Percentiles rank a stretch among this genome's conserved stretches.
These are phyloP conservation scores for Lithobates sylvaticus DNA, from an alignment of 2,797 vertebrate genomes.

Conservation along the genomic window DNA sequence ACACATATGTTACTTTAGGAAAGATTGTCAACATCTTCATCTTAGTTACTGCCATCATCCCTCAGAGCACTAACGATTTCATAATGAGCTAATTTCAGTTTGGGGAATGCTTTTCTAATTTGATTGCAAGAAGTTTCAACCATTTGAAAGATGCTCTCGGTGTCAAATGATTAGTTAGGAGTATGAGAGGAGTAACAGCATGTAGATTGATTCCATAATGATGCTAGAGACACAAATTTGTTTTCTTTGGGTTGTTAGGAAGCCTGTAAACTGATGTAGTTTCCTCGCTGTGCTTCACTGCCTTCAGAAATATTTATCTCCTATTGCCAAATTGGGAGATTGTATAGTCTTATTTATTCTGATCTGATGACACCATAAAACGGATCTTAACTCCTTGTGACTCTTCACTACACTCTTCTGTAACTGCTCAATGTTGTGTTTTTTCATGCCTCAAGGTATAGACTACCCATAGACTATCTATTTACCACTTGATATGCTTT, in stretches of 20 bases:
- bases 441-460: neutral
- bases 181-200: conserved; percentile 38
- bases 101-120: conserved; percentile 58
- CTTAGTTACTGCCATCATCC: conserved; percentile 54
- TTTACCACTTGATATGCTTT: neutral
- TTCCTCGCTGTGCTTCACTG: conserved; percentile 37
- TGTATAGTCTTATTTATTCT: conserved; percentile 28
- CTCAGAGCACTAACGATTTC: conserved; percentile 48
- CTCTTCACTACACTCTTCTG: conserved; percentile 26
- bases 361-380: conserved; percentile 22
- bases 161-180: conserved; percentile 50
- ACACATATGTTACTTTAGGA: conserved; percentile 51
- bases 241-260: conserved; percentile 51
- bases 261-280: conserved; percentile 42
- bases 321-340: conserved; percentile 24
- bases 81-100: conserved; percentile 53
- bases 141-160: conserved; percentile 48
- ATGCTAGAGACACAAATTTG: conserved; percentile 33
- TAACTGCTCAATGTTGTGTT: neutral
- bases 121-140: conserved; percentile 17
- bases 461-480: neutral
- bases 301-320: conserved; percentile 34
- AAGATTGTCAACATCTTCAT: conserved; percentile 54
- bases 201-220: conserved; percentile 52
- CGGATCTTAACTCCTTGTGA: conserved; percentile 28